Evolutionary conservation across 2,888 invertebrate genomes (phyloP), one percentile per base, ranked within the genome.

Genomic region (Unio pictorum): DNA sequence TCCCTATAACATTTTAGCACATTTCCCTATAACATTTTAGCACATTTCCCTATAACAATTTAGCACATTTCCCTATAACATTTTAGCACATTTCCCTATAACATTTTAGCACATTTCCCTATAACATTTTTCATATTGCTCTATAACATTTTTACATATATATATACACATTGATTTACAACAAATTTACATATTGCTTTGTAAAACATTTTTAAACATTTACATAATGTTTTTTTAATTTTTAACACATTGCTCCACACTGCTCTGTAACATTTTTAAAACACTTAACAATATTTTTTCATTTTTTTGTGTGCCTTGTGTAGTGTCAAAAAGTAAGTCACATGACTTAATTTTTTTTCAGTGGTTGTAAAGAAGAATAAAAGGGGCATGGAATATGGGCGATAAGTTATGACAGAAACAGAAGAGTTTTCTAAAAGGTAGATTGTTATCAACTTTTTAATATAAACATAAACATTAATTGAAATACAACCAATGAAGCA

Each of bases 371-470:
- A 69, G 45, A 85, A 84, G 63, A 68, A 67, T 26, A 64, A 75
- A 23, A 74, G 88, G 73, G 88, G 88, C 3, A 80, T 83, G 73
- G 91, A 91, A 17, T 80, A 87, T 72, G 91, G 91, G 5, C 85
- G 87, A 69, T 78, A 78, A 55, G 67, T 91, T 45, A 91, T 91
- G 91, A 70, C 80, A 17, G 75, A 81, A 66, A 84, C 89, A 26
- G 91, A 91, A 75, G 68, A 84, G 26, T 85, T 76, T 84, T 86
- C 84, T 62, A 66, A 70, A 73, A 74, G 75, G 84, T 84, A 73
- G 62, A 11, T 4, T 61, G 23, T 26, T 23, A 28, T 26, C 2
- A 28, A 26, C 28, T 61, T 28, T 61, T n/a, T 61, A 20, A 61
- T 20, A 28, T 28, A n/a, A 28, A 61, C 26, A 17, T n/a, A 23